These are phyloP conservation scores for Rhopalosiphum nymphaeae DNA, from an alignment of 2,888 invertebrate genomes.

Conservation along the genomic window DNA sequence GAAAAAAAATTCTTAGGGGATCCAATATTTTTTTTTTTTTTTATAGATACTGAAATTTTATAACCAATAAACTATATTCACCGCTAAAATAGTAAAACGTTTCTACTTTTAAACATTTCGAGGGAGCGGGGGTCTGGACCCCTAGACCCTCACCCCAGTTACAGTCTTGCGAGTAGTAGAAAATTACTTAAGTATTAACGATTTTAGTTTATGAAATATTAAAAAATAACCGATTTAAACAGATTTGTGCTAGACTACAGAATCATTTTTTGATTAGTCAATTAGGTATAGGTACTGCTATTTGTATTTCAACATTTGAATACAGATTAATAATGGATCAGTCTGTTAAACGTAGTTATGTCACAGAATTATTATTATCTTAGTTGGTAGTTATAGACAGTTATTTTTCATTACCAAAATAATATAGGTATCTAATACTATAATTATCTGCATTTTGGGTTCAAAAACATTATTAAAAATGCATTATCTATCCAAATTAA, in stretches of 20 bases:
- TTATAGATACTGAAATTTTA: too few relatives aligned
- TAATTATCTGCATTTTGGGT: not conserved
- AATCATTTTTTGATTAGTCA: not conserved
- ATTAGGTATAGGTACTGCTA: not conserved
- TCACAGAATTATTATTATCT: not conserved
- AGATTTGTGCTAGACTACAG: not conserved
- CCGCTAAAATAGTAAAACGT: too few relatives aligned
- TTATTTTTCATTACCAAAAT: not conserved
- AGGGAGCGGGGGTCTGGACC: too few relatives aligned
- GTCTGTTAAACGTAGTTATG: not conserved
- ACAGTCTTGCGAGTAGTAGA: not conserved
- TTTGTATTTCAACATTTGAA: not conserved
- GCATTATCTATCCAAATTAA: not conserved
- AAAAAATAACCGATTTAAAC: not conserved
- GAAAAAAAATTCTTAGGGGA: too few relatives aligned
- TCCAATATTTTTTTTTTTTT: too few relatives aligned
- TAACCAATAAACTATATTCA: too few relatives aligned
- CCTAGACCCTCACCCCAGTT: too few relatives aligned
- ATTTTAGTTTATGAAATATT: not conserved
- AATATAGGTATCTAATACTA: not conserved
- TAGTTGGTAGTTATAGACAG: not conserved
- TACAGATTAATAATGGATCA: not conserved
- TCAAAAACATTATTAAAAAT: not conserved
- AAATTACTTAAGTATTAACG: not conserved
- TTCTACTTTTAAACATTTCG: too few relatives aligned